Evolutionary conservation across 2,113 vertebrate genomes (phyloP).

Genomic region (Podiceps cristatus): DNA sequence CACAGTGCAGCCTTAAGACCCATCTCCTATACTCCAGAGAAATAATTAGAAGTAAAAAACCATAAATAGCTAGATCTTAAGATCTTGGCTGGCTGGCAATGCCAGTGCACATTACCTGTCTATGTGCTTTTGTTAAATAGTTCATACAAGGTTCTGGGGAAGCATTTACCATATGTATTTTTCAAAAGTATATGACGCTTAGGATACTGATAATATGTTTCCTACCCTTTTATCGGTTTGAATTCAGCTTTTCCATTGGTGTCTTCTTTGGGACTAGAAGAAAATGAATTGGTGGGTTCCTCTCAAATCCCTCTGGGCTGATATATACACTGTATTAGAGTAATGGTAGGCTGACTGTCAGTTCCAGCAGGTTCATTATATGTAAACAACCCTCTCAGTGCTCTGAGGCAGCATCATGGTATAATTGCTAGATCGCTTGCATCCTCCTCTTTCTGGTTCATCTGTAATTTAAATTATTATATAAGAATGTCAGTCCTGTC

Average conservation of each 20-base stretch:
- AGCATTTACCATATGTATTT: not conserved
- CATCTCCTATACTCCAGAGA: not conserved
- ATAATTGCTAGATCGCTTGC: not conserved
- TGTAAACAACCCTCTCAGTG: not conserved
- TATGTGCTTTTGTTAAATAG: not conserved
- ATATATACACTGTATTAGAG: not conserved
- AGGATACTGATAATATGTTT: not conserved
- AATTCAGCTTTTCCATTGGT: not conserved
- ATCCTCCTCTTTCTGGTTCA: not conserved
- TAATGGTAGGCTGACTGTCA: not conserved
- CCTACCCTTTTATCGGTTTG: not conserved
- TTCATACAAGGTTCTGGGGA: slow-evolving; percentile 6
- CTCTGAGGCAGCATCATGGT: not conserved
- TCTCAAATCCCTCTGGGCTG: not conserved
- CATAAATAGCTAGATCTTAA: not conserved
- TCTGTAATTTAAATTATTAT: slow-evolving; percentile 10
- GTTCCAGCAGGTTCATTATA: not conserved
- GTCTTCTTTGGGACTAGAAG: not conserved
- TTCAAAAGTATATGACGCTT: not conserved
- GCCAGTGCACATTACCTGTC: not conserved
- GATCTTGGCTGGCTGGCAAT: slow-evolving; percentile 5
- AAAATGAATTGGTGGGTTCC: not conserved
- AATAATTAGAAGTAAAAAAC: not conserved
- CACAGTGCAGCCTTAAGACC: not conserved
- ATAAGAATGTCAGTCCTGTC: not conserved